Evolutionary conservation across 2,888 invertebrate species (phyloP), one percentile per base, ranked within the genome.

Genomic region (Meta bourneti): DNA sequence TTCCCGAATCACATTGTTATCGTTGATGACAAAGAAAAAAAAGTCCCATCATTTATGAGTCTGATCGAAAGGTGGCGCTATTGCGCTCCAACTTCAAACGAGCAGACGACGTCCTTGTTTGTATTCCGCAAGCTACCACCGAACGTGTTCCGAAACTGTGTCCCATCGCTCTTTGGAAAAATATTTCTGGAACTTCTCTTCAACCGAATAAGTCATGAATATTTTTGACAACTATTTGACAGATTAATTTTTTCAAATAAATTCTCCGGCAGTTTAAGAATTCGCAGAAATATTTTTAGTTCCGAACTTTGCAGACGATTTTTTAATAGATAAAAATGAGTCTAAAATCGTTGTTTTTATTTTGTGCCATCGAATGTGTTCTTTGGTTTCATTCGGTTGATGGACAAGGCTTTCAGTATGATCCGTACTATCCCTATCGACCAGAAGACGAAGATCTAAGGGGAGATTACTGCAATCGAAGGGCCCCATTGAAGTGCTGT

Each of bases 401-500:
- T n/a, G 84, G 84, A 84, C 75, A 75, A 16, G 61, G 34, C 1
- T 61, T 61, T 61, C 20, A 13, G 2, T 79, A 79, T 16, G 48
- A 77, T 48, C 83, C 82, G 13, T 91, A 91, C 11, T 52, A 54
- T 8, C 70, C 75, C 0, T 77, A 86, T 80, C 71, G 79, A n/a
- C 71, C 77, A 20, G 48, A 34, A 6, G 86, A 82, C 5, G 80
- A 89, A 34, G 93, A 93, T 70, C 49, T 94, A 83, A 92, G 93
- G 92, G 94, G 94, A 7, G 93, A 94, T 49, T 94, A 94, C 88
- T 94, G 94, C 88, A 93, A 93, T 11, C 92, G 83, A 0, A 93
- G 94, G 7, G 85, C 93, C 0, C 94, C 94, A 1, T 52, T 70
- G n/a, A 93, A 93, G 7, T 98, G 98, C 95, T 99, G 99, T 94